These are phyloP conservation scores for Gopherus flavomarginatus DNA, from an alignment of 2,113 vertebrate species.

Conservation along the genomic window DNA sequence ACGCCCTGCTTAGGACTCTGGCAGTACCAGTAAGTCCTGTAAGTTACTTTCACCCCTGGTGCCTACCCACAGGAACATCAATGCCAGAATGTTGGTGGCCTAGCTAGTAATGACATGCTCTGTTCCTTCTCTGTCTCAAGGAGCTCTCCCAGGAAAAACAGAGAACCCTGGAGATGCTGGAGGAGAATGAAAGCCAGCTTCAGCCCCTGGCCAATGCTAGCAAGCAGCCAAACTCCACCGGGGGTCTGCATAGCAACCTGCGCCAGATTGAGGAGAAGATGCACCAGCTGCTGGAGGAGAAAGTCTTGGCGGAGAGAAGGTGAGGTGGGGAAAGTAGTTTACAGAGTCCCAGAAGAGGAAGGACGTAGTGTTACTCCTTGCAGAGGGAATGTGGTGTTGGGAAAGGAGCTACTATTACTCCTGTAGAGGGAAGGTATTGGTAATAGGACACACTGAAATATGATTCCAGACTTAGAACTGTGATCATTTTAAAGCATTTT, in stretches of 20 bases:
- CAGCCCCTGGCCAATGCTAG: slow-evolving; percentile 50
- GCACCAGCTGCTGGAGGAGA: slow-evolving; percentile 90
- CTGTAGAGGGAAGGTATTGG: neutral
- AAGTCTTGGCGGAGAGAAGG: slow-evolving; percentile 91
- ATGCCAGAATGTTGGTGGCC: neutral
- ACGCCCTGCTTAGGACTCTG: too few relatives aligned
- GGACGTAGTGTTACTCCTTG: slow-evolving; percentile 75
- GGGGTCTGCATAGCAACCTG: slow-evolving; percentile 87
- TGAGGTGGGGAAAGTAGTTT: slow-evolving; percentile 60
- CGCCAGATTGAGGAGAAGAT: slow-evolving; percentile 93
- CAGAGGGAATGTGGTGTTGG: slow-evolving; percentile 79
- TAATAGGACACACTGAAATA: neutral
- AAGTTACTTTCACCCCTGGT: neutral
- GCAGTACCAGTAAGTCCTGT: too few relatives aligned
- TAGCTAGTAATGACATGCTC: neutral
- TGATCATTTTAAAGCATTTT: neutral
- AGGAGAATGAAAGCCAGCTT: slow-evolving; percentile 78
- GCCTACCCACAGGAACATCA: neutral
- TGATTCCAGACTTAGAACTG: neutral
- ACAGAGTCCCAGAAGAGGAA: neutral
- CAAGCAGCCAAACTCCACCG: slow-evolving; percentile 57
- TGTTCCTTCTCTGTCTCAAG: slow-evolving; percentile 69
- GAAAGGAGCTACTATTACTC: neutral
- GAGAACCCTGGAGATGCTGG: slow-evolving; percentile 89
- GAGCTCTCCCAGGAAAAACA: slow-evolving; percentile 94